Evolutionary conservation across 2,113 vertebrate genomes (phyloP), one percentile per base, ranked within the genome.

Genomic region (Pangasianodon gigas): DNA sequence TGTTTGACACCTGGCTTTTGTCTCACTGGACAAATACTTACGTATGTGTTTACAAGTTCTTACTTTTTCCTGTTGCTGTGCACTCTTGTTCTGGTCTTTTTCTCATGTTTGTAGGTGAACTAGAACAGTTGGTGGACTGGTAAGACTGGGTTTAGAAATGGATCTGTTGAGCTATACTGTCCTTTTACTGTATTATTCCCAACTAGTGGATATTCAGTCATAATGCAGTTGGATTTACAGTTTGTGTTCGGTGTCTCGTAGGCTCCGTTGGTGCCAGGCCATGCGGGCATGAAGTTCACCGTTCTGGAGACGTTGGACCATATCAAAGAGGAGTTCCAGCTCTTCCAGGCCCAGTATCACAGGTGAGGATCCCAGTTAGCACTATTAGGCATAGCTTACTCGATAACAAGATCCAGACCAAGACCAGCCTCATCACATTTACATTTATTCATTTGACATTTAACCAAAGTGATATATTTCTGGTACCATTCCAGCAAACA

Each of bases 271-370:
- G 87, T 92, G 75, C 91, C 92, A 32, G 88, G 91, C 29, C 92
- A 92, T 41, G 75, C 85, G n/a, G 90, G 91, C 75, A 88, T 91
- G 82, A 92, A 92, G 58, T 92, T 92, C 67, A 92, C 92, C 14
- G 92, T 92, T 51, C 86, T 92, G 86, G 92, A 92, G 84, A 91
- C 92, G 7, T 75, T 92, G 62, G 92, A 92, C 44, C 92, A 91
- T 48, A 92, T 92, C 52, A 92, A 92, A 89, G 92, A 92, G 77
- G 92, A 92, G 71, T 92, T 92, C 51, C 92, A 92, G 90, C 92
- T 92, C 41, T 92, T 92, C 89, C 92, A 92, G 86, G 92, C 92
- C 24, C 92, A 92, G 89, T 92, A 92, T 51, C 92, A 92, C 77
- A 89, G 92, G 92, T 92, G 18, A 82, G 85, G 24, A 26, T 13